Conservation (phyloP, 2,888 invertebrate genomes). For the Apeira syringaria region DNA sequence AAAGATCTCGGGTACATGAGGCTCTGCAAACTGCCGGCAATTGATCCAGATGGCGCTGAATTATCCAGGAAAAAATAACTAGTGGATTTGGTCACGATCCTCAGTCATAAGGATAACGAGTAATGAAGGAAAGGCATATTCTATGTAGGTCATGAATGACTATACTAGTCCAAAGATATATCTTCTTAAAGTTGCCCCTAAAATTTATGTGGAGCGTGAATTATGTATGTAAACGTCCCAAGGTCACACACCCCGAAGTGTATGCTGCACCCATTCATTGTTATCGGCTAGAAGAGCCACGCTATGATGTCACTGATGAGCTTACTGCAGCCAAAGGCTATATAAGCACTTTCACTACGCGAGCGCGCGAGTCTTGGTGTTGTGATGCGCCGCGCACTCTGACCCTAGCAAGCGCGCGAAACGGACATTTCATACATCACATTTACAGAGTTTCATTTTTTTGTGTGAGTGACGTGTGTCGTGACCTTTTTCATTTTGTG, state of each 20-base stretch:
- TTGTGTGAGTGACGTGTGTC: constrained; percentile 67
- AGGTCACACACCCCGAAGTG: constrained; percentile 15
- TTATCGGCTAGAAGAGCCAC: constrained; percentile 36
- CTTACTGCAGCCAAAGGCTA: constrained; percentile 67
- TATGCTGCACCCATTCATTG: constrained; percentile 38
- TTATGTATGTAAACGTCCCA: constrained; percentile 5
- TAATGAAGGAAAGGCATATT: no score
- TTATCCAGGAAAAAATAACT: no score
- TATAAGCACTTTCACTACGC: constrained; percentile 77
- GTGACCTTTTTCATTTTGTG: constrained; percentile 56
- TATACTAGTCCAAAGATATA: no score
- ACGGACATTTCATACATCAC: constrained; percentile 27
- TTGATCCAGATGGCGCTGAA: no score
- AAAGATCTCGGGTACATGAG: no score
- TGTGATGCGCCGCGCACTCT: constrained; percentile 67
- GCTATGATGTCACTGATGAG: constrained; percentile 54
- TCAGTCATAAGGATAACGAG: no score
- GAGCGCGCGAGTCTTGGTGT: constrained; percentile 71
- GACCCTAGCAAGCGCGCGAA: constrained; percentile 60
- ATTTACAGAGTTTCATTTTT: constrained; percentile 27
- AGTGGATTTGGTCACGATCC: no score
- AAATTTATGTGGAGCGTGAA: no score
- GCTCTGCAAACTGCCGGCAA: no score
- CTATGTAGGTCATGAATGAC: no score
- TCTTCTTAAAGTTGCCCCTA: no score